Conservation (phyloP, 2,888 invertebrate genomes). For the Lasioglossum villosulum region DNA sequence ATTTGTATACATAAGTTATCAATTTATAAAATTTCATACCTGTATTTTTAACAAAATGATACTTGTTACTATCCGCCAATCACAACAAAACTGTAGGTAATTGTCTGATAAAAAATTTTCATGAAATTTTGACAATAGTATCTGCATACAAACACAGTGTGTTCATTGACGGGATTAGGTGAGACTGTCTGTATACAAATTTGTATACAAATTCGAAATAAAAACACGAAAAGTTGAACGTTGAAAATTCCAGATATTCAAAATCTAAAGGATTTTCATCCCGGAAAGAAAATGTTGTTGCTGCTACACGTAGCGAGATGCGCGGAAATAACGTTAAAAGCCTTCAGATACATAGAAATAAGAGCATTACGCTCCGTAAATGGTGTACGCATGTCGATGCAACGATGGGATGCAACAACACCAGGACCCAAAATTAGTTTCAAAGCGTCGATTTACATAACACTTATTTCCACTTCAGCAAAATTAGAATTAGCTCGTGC, state of each 20-base stretch:
- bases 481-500: constrained; percentile 26
- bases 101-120: background rate
- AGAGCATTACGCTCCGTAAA: background rate
- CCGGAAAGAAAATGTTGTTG: background rate
- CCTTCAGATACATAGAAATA: background rate
- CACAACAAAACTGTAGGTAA: too few species aligned
- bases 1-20: too few species aligned
- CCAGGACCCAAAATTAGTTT: constrained; percentile 25
- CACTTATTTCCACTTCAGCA: constrained; percentile 25
- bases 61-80: too few species aligned
- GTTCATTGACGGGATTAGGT: background rate
- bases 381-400: background rate
- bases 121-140: background rate
- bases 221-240: background rate
- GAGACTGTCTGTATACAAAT: background rate
- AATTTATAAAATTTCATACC: too few species aligned
- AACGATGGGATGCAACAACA: background rate
- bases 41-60: too few species aligned
- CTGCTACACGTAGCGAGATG: background rate
- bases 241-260: background rate
- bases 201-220: background rate
- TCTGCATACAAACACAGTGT: too few species aligned
- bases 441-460: constrained; percentile 31
- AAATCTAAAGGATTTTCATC: background rate
- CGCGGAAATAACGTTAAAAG: background rate